Percentiles rank a stretch among this genome's conserved stretches.
Evolutionary conservation across 2,113 vertebrate species (phyloP).

Genomic region (Epinephelus lanceolatus): DNA sequence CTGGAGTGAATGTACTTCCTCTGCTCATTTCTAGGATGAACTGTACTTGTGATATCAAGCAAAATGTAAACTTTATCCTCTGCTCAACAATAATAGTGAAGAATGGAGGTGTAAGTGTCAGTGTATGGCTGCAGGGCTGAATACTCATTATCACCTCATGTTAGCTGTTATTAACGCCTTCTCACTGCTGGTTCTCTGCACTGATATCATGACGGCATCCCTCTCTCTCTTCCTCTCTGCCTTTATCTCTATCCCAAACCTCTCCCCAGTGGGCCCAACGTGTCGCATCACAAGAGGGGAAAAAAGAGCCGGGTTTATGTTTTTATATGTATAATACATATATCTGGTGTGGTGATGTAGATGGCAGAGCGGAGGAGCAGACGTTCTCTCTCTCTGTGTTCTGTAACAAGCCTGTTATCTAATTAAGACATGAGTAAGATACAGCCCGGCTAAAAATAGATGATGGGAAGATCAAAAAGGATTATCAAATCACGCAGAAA

Average conservation of each 20-base stretch:
- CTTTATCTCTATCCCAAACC: background rate
- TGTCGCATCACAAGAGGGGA: slow-evolving; percentile 31
- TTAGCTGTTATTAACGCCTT: slow-evolving; percentile 51
- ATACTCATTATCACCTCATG: slow-evolving; percentile 54
- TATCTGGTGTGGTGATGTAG: slow-evolving; percentile 12
- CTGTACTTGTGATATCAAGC: background rate
- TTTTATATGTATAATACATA: background rate
- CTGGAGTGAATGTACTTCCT: too few species aligned
- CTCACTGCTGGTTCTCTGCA: slow-evolving; percentile 19
- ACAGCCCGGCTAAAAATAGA: slow-evolving; percentile 1
- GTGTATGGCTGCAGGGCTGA: slow-evolving; percentile 27
- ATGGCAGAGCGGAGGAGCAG: slow-evolving; percentile 21
- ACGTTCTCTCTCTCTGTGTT: slow-evolving; percentile 25
- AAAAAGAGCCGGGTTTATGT: background rate
- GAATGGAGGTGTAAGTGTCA: slow-evolving; percentile 44
- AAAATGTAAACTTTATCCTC: background rate
- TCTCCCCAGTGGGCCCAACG: background rate
- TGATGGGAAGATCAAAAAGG: background rate
- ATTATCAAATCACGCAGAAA: slow-evolving; percentile 11
- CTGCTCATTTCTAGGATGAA: background rate
- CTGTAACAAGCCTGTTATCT: slow-evolving; percentile 11
- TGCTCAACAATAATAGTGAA: slow-evolving; percentile 36
- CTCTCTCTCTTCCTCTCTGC: background rate
- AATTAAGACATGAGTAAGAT: slow-evolving; percentile 15
- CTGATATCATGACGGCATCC: slow-evolving; percentile 26